Evolutionary conservation across 2,888 invertebrate genomes (phyloP), one percentile per base, ranked within the genome.

Genomic region (Automeris io): DNA sequence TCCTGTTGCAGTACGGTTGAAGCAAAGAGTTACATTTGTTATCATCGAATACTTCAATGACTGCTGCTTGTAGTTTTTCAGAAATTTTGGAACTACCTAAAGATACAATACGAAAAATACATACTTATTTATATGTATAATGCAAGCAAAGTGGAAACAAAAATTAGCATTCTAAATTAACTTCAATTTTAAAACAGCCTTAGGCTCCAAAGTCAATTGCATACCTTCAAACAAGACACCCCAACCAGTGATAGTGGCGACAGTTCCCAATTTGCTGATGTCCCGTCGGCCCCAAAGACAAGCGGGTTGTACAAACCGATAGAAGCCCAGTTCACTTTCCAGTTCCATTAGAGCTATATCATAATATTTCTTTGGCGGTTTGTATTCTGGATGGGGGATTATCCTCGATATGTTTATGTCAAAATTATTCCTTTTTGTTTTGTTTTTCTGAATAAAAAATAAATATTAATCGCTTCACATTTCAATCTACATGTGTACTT

Each of bases 271-370:
- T 0, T 24, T 37, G 21, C 35, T 49, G 0, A 49, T 57, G 35
- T 69, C 53, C 8, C 41, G 46, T 6, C 45, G 45, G 0, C 44
- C 44, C 69, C 69, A 77, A 13, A 81, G 41, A 39, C 81, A 81
- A 5, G 75, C 78, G 1, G 81, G 80, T n/a, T 22, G 33, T 3
- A 74, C 41, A 16, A 48, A 48, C 12, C 38, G 44, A 2, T 50
- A 57, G 41, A 79, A 73, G 0, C n/a, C 18, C 1, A 76, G 48
- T 1, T 36, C 37, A 0, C 39, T 32, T 2, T 57, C 52, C 8
- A 81, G 23, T 42, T 77, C 63, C 42, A 81, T 54, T 6, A 80
- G 45, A 0, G 78, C 79, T 37, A 80, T 70, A 32, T 80, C 81
- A 33, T 54, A 65, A 38, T 78, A 77, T 37, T 70, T 67, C 31